Base-by-base conservation (phyloP, 30 jellyfish, hydroid and myxozoan species). In the Mastigias papua region DNA sequence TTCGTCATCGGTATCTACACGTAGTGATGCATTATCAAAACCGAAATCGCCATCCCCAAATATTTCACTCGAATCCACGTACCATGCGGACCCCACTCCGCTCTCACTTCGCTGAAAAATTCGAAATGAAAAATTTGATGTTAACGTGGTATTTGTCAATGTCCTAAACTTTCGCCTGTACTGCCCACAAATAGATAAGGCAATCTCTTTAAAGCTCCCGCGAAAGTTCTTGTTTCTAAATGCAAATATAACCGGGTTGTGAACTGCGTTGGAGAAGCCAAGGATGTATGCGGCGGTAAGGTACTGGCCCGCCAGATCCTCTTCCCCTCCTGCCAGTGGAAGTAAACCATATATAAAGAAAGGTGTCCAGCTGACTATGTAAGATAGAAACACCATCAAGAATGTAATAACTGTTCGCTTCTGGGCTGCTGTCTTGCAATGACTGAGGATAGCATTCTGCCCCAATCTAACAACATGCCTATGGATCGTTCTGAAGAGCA, bases 351-450 rank as follows among this genome's bases (percentile, higher is more conserved):
- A 83, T 1, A 42, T 73, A 34, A 87, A 87, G 58, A 76, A 69
- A 42, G 96, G 96, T 49, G 90, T 78, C 96, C 96, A 87, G 65
- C 96, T 87, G 31, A 87, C 23, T 21, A 87, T 70, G 86, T 76
- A 87, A 7, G 96, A 87, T 23, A 77, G 48, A n/a, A 78, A 60
- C 21, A 87, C 60, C 80, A 87, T 20, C 61, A 77, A 66, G n/a
- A 87, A 78, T 42, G 96, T 87, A 13, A 68, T 87, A 7, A 78
- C 81, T 22, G 89, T 73, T 26, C 89, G 90, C 58, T 54, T 87
- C 60, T 68, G 79, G 22, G 88, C 79, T 26, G 80, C 35, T 7
- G 84, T 51, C 16, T 78, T 69, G 1, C 46, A 42, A 28, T 60
- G 32, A 42, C 54, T 28, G 22, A 65, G 66, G 13, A 87, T 72